Base-by-base conservation (phyloP, 2,888 invertebrate genomes). In the Parelbella ahira region DNA sequence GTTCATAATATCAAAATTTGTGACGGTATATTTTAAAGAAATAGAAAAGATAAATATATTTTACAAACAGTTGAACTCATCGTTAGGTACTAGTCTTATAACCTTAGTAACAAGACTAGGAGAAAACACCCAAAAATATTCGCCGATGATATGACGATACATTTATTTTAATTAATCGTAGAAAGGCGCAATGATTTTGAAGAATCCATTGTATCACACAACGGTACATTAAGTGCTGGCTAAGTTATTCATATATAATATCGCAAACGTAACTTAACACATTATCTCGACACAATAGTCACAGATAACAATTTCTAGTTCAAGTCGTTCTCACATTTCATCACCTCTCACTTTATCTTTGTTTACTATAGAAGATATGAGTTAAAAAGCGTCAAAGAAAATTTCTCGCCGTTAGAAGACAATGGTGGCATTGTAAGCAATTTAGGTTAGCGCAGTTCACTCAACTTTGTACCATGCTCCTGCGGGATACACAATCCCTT, bases 401-500 rank as follows among this genome's bases (percentile, higher is more conserved):
- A 68, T 68, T 67, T 68, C 67, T 63, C 56, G 60, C 63, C 64
- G 58, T 59, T 56, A 54, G 51, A 54, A 74, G 65, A 83, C 81
- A 83, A 83, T 73, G 67, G 63, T 61, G 62, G 58, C 68, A 69
- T 79, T 83, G 80, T 78, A 59, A 57, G 68, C 70, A 70, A 82
- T 83, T 77, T 80, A 66, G 83, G 81, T 83, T 80, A 80, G 69
- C 54, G 51, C 66, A 73, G 84, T 84, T 82, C 83, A 83, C 68
- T 83, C 80, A 86, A 81, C 84, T 78, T 70, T 56, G 63, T 52
- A 58, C 60, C 68, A 56, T 61, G 62, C 71, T 83, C 81, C 81
- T 74, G 69, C 58, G 77, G 80, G 83, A 83, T 73, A 78, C 58
- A 65, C 65, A 71, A 69, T 72, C 68, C 65, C 63, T 67, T 63